These are phyloP conservation scores for Cosmia trapezina DNA, from an alignment of 2,888 invertebrate species.

Conservation along the genomic window DNA sequence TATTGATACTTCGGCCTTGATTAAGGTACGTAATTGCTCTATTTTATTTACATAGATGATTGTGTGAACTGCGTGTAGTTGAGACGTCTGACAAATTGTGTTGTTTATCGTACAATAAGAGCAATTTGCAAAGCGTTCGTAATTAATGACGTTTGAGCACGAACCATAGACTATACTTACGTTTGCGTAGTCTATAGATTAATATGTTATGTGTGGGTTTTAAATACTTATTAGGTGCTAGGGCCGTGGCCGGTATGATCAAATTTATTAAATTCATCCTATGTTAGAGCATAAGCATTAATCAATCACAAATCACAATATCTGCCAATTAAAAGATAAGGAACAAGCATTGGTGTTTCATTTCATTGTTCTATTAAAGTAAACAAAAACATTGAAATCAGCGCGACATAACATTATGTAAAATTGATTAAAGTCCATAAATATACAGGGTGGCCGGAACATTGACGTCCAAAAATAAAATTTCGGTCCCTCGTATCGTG, in stretches of 20 bases:
- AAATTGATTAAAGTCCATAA: not conserved
- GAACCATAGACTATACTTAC: not conserved
- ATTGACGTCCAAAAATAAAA: too few species aligned
- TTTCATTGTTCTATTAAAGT: too few species aligned
- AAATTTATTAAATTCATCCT: too few species aligned
- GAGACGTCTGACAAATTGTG: conserved; percentile 30
- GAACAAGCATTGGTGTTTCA: not conserved
- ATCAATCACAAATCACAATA: not conserved
- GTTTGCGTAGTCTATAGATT: not conserved
- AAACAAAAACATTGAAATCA: not conserved
- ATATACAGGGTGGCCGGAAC: too few species aligned
- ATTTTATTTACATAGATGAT: conserved; percentile 26
- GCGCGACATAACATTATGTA: not conserved
- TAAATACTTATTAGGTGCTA: not conserved
- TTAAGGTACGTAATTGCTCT: conserved; percentile 18
- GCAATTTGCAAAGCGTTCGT: conserved; percentile 14
- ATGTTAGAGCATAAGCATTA: not conserved
- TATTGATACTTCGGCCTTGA: conserved; percentile 40
- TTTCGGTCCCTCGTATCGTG: too few species aligned
- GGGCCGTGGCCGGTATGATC: not conserved
- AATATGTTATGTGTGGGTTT: not conserved
- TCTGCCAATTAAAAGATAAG: not conserved
- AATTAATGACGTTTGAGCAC: conserved; percentile 24
- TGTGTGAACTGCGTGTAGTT: not conserved
- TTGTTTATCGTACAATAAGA: conserved; percentile 14